Evolutionary conservation across 2,888 invertebrate species (phyloP), one percentile per base, ranked within the genome.

Genomic region (Epistrophe grossulariae): DNA sequence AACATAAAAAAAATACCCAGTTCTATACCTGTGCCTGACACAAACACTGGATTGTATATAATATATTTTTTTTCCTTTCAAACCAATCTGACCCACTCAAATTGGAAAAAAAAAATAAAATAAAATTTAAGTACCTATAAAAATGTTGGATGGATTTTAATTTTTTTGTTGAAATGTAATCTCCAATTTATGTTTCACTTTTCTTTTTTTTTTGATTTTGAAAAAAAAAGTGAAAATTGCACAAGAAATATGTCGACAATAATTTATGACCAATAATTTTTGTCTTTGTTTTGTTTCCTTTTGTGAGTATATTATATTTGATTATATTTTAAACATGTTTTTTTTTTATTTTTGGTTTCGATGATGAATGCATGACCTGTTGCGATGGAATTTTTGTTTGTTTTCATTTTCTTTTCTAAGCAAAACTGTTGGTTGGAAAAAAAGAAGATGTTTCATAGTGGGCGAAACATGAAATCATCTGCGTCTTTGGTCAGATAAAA

Each of bases 141-240:
- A 59, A 77, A 66, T 66, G 64, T 31, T 68, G 13, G 40, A 45
- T 52, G 70, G 50, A 62, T 68, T 68, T n/a, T n/a, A n/a, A n/a
- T n/a, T 24, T 45, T 60, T 15, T 80, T n/a, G 13, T 40, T 38
- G 35, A 57, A 19, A 43, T 70, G 24, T 43, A 40, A 68, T 70
- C 55, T 38, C 38, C 60, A 68, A 68, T 52, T 35, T 74, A 45
- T 50, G 40, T 64, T 64, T 31, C n/a, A 59, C 17, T 57, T 64
- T 55, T 55, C 15, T 50, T 62, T 40, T 17, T 11, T 15, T 24
- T 66, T 70, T 24, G 1, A 43, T 43, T 72, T 45, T 19, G 45
- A 48, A 77, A 24, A 50, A n/a, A 48, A 85, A 82, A 82, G 81
- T 82, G 43, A 82, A 85, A 78, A 82, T 85, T 82, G 82, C 72